Evolutionary conservation across 2,113 vertebrate species (phyloP), one percentile per base, ranked within the genome.

Genomic region (Tupaia chinensis): DNA sequence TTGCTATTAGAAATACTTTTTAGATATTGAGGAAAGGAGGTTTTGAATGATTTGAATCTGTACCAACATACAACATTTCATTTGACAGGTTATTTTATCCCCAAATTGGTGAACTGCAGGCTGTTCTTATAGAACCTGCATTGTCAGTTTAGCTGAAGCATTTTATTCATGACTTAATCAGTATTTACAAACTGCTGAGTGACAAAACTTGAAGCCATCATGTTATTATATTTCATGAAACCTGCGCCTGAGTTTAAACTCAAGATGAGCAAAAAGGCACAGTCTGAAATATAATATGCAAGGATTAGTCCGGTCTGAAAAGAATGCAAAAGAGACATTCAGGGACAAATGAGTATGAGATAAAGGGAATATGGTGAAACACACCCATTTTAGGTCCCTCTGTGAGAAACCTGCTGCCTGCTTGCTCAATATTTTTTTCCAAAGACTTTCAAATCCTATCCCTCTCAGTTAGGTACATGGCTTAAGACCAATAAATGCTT

Each of bases 1-100:
- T 93, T 84, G 1, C 14, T 77, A 61, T 77, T 94, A 91, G 23
- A 86, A 60, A 73, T 54, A 61, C 54, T 95, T 86, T 97, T 89
- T 17, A 87, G 1, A 78, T 78, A 68, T 76, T 61, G 2, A 78
- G 27, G 11, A 68, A 56, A 7, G 20, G 4, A 73, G 9, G 3
- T 15, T 92, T 94, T 58, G n/a, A 78, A 63, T 61, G 80, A 2
- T 86, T 77, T 79, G 9, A 73, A 14, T 83, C 5, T 91, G 29
- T 86, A 81, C 2, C 65, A 76, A 94, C 79, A 58, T 44, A 58
- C 1, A 76, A 1, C 25, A 87, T 89, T 66, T 6, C 19, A 85
- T 3, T 5, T 89, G 29, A 85, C 58, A 85, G 29, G 73, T 79
- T 72, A 65, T 83, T 79, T 92, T 78, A 70, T 1, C 19, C 56